A percentile compares a stretch with the other conserved stretches of the same genome.
Evolutionary conservation across 2,888 invertebrate genomes (phyloP).

Genomic region (Rugalucina vietnamica): DNA sequence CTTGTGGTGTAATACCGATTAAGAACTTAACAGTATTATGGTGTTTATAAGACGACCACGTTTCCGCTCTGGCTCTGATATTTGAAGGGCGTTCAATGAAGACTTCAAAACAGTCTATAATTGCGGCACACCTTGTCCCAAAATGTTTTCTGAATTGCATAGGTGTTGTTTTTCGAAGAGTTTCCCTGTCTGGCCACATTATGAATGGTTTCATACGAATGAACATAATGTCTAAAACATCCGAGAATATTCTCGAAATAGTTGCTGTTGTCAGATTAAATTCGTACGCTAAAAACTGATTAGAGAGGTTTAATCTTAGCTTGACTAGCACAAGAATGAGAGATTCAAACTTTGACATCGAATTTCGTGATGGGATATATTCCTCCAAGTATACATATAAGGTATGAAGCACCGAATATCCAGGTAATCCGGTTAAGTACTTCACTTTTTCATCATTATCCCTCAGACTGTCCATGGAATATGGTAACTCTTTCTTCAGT

Average conservation of each 20-base stretch:
- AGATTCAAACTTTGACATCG: slow-evolving; percentile 43
- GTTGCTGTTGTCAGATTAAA: slow-evolving; percentile 23
- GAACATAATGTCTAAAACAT: slow-evolving; percentile 35
- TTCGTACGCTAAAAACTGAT: slow-evolving; percentile 31
- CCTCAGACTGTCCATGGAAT: not conserved
- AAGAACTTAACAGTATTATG: slow-evolving; percentile 68
- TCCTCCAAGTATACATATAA: slow-evolving; percentile 12
- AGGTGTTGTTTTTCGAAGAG: slow-evolving; percentile 40
- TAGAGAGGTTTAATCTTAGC: slow-evolving; percentile 40
- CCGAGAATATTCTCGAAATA: slow-evolving; percentile 27
- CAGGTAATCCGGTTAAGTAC: slow-evolving; percentile 28
- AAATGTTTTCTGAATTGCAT: slow-evolving; percentile 53
- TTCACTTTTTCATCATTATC: slow-evolving; percentile 28
- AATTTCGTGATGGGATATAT: not conserved
- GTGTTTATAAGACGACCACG: slow-evolving; percentile 67
- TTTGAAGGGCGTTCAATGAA: slow-evolving; percentile 63
- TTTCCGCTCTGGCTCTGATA: slow-evolving; percentile 57
- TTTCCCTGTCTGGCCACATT: slow-evolving; percentile 47
- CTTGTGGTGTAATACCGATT: slow-evolving; percentile 68
- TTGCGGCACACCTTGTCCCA: slow-evolving; percentile 34
- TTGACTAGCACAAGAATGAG: slow-evolving; percentile 45
- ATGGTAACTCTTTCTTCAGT: not conserved
- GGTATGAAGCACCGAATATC: not conserved
- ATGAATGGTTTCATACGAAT: slow-evolving; percentile 15
- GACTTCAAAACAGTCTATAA: slow-evolving; percentile 64